These are phyloP conservation scores for Prosopocoilus inquinatus DNA, from an alignment of 2,888 invertebrate species.

Conservation along the genomic window DNA sequence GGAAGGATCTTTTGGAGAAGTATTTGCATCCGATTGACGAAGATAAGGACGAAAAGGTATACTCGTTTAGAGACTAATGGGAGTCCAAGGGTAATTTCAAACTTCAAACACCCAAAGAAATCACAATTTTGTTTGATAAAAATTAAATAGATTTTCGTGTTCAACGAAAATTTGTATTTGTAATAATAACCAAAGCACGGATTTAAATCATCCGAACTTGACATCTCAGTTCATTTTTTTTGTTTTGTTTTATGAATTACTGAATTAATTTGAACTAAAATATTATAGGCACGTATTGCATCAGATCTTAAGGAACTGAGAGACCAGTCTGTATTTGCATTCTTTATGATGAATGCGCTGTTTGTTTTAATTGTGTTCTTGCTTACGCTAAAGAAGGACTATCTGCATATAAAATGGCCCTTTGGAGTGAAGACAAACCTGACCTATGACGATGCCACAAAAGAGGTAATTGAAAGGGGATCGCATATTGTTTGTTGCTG, in stretches of 20 bases:
- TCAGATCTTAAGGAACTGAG: conserved; percentile 90
- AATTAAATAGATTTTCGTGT: too few relatives aligned
- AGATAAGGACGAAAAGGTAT: conserved; percentile 88
- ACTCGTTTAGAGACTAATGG: neutral
- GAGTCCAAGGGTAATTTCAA: too few relatives aligned
- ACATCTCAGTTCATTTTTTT: neutral
- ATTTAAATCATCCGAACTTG: too few relatives aligned
- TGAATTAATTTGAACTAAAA: neutral
- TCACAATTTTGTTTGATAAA: too few relatives aligned
- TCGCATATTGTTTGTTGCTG: conserved; percentile 32
- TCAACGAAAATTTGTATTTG: too few relatives aligned
- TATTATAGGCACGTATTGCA: conserved; percentile 84
- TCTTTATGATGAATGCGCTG: conserved; percentile 98
- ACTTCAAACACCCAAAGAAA: too few relatives aligned
- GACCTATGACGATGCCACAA: conserved; percentile 83
- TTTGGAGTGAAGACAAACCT: conserved; percentile 92
- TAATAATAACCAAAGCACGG: too few relatives aligned
- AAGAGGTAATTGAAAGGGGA: conserved; percentile 75
- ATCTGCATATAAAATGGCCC: conserved; percentile 94
- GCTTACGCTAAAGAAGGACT: conserved; percentile 97
- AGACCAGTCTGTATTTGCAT: conserved; percentile 92
- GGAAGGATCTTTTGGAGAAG: conserved; percentile 92
- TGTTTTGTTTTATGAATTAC: neutral
- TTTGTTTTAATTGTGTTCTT: conserved; percentile 98
- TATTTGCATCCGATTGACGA: conserved; percentile 93